A percentile compares a stretch with the other conserved stretches of the same genome.
phyloP scores from a whole-genome alignment of 2,113 vertebrate genomes.

The Clarias batrachus region DNA sequence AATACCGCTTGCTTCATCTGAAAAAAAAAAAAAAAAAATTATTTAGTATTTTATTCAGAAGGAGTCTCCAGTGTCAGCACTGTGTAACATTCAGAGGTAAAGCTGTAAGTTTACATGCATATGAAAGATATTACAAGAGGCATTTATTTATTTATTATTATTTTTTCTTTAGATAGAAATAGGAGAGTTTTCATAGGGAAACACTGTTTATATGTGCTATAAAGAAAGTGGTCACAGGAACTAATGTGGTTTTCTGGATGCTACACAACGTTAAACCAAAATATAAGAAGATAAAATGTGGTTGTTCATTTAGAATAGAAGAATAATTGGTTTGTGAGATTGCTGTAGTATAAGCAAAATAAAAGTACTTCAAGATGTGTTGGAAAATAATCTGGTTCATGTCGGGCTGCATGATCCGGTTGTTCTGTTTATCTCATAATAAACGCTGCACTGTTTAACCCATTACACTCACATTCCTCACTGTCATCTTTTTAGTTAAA shows the following conservation, averaged over 20 bases:
- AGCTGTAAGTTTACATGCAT: background rate
- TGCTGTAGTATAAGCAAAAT: background rate
- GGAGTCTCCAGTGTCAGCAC: conserved; percentile 1
- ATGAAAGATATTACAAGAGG: background rate
- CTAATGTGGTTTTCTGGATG: background rate
- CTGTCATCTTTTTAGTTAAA: background rate
- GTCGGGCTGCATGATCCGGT: background rate
- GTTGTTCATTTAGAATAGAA: background rate
- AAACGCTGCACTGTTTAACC: background rate
- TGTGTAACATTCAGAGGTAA: background rate
- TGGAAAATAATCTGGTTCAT: background rate
- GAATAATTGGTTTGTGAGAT: background rate
- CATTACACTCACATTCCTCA: background rate
- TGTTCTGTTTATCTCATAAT: background rate
- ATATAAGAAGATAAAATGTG: background rate
- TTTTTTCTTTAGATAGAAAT: background rate
- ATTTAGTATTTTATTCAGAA: background rate
- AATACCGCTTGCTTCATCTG: no score
- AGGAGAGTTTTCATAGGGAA: background rate
- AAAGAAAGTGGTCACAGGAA: background rate
- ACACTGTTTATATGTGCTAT: background rate
- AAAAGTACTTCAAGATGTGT: background rate
- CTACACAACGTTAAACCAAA: background rate
- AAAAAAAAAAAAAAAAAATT: background rate
- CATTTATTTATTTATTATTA: background rate